These are phyloP conservation scores for Meriones unguiculatus DNA, from an alignment of 2,113 vertebrate species.

Conservation along the genomic window DNA sequence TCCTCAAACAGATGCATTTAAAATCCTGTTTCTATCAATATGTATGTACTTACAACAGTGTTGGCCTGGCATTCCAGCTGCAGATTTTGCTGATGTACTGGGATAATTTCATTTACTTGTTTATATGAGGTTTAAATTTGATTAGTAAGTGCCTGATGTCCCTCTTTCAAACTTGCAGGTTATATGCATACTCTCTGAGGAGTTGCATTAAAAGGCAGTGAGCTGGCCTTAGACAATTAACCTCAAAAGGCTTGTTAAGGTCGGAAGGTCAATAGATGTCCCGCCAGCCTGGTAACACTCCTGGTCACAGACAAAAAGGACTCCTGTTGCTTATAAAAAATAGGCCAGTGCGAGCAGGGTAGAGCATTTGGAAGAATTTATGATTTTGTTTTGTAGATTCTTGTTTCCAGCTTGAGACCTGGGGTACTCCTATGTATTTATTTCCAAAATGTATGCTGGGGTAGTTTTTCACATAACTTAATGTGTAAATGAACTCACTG, in stretches of 20 bases:
- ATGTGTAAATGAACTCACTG: not conserved
- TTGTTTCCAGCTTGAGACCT: not conserved
- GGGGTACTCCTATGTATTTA: not conserved
- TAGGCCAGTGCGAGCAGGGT: not conserved
- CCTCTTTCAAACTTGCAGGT: not conserved
- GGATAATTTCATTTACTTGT: constrained; percentile 61
- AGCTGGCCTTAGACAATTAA: not conserved
- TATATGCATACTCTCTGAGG: not conserved
- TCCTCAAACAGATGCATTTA: constrained; percentile 59
- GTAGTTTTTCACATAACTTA: not conserved
- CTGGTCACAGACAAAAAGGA: not conserved
- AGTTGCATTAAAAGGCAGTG: not conserved
- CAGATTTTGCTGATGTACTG: constrained; percentile 33
- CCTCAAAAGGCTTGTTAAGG: not conserved
- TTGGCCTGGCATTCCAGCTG: constrained; percentile 15
- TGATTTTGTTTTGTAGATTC: not conserved
- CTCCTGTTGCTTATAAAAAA: not conserved
- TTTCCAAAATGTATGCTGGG: not conserved
- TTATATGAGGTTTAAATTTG: constrained; percentile 62
- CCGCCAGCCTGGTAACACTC: not conserved
- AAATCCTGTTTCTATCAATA: constrained; percentile 58
- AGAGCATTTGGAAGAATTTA: not conserved
- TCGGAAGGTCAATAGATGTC: not conserved
- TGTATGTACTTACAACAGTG: constrained; percentile 48
- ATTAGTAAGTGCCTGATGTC: constrained; percentile 42